Evolutionary conservation across 64 coral and sea anemone species (phyloP).

Genomic region (Montipora capricornis): DNA sequence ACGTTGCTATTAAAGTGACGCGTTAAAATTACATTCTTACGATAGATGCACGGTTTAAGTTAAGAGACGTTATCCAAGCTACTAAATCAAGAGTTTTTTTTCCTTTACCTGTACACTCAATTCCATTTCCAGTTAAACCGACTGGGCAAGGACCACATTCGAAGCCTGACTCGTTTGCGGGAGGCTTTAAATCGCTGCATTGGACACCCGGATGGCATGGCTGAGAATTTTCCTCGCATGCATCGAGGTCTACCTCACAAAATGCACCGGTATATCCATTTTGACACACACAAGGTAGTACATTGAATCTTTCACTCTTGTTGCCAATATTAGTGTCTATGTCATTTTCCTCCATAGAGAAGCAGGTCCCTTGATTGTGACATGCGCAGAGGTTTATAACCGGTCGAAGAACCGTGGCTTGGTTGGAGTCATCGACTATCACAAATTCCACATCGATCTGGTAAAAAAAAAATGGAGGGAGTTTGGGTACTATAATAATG

Average conservation of each 20-base stretch:
- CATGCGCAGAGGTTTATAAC: slow-evolving; percentile 44
- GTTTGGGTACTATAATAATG: too few relatives aligned
- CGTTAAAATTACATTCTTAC: background rate
- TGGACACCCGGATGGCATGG: slow-evolving; percentile 38
- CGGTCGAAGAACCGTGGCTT: background rate
- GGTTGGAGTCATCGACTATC: background rate
- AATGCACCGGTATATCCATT: too few relatives aligned
- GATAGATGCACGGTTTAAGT: background rate
- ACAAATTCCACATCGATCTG: too few relatives aligned
- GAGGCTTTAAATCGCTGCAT: slow-evolving; percentile 23
- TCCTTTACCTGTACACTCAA: too few relatives aligned
- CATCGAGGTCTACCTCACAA: background rate
- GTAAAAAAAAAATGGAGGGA: too few relatives aligned
- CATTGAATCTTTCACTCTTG: slow-evolving; percentile 4
- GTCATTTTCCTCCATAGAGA: background rate
- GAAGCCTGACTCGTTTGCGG: background rate
- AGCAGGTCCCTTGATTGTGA: slow-evolving; percentile 36
- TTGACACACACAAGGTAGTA: background rate
- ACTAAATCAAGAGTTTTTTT: too few relatives aligned
- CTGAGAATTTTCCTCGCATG: slow-evolving; percentile 18
- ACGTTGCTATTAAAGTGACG: background rate
- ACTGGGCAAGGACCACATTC: slow-evolving; percentile 40
- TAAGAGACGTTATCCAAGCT: too few relatives aligned
- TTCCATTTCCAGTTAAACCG: slow-evolving; percentile 43
- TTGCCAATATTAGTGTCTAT: background rate